A percentile compares a stretch with the other conserved stretches of the same genome.
Evolutionary conservation across 2,888 invertebrate species (phyloP).

Genomic region (Azorinus chamasolen): DNA sequence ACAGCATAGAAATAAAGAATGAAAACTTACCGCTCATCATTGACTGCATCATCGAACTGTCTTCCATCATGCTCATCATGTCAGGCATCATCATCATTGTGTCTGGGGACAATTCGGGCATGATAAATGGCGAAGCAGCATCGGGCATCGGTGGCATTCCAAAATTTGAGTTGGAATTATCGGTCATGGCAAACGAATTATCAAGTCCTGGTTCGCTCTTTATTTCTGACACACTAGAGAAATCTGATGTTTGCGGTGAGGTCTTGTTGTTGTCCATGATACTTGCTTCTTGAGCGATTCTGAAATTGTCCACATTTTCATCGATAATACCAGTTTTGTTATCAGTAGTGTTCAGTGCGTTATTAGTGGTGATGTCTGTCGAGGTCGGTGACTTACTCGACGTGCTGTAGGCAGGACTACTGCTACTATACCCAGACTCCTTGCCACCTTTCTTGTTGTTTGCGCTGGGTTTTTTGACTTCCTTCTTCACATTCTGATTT

Average conservation of each 20-base stretch:
- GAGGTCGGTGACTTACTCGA: slow-evolving; percentile 72
- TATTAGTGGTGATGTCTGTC: slow-evolving; percentile 27
- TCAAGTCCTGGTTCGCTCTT: slow-evolving; percentile 54
- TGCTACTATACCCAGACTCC: slow-evolving; percentile 71
- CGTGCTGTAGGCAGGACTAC: slow-evolving; percentile 74
- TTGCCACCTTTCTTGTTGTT: neutral
- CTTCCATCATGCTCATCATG: slow-evolving; percentile 58
- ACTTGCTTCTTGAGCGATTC: slow-evolving; percentile 4
- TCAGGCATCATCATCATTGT: slow-evolving; percentile 62
- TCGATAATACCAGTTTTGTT: slow-evolving; percentile 42
- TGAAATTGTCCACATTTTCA: slow-evolving; percentile 49
- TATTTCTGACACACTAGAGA: slow-evolving; percentile 14
- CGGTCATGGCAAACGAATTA: slow-evolving; percentile 49
- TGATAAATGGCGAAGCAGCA: slow-evolving; percentile 47
- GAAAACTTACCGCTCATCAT: slow-evolving; percentile 43
- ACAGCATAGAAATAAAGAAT: neutral
- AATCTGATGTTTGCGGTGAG: neutral
- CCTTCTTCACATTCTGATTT: slow-evolving; percentile 60
- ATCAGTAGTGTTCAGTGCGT: slow-evolving; percentile 41
- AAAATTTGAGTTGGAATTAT: slow-evolving; percentile 34
- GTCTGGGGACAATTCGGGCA: slow-evolving; percentile 52
- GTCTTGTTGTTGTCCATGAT: slow-evolving; percentile 7
- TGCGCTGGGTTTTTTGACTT: slow-evolving; percentile 13
- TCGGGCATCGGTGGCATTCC: slow-evolving; percentile 56
- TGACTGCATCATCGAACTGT: slow-evolving; percentile 15